phyloP scores from a whole-genome alignment of 1,140 invertebrate species.

The Platyura marginata region DNA sequence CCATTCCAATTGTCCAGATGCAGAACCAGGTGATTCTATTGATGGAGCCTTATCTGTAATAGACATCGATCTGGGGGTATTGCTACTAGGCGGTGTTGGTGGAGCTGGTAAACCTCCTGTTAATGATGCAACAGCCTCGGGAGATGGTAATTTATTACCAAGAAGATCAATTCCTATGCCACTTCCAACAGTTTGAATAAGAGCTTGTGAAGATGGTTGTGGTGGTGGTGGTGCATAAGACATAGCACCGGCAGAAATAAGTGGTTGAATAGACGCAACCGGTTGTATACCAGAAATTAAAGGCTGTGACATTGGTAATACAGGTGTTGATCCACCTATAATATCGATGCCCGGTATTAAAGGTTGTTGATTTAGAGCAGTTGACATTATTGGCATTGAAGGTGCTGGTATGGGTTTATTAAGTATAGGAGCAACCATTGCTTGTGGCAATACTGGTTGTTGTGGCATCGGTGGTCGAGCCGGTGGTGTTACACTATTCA shows the following conservation, averaged over 20 bases:
- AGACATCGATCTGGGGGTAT: conserved; percentile 24
- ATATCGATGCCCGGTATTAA: conserved; percentile 5
- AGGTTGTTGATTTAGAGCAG: conserved; percentile 8
- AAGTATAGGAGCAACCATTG: conserved; percentile 4
- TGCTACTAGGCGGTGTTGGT: conserved; percentile 21
- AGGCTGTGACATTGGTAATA: conserved; percentile 5
- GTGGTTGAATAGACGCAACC: conserved; percentile 12
- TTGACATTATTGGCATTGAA: conserved; percentile 6
- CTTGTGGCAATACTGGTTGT: conserved; percentile 2
- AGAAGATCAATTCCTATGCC: conserved; percentile 1
- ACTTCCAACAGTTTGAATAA: not conserved
- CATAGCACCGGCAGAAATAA: conserved; percentile 11
- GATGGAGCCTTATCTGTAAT: conserved; percentile 22
- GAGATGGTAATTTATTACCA: conserved; percentile 5
- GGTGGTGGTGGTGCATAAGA: conserved; percentile 12
- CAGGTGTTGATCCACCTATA: conserved; percentile 3
- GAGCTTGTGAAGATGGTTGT: not conserved
- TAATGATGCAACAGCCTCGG: conserved; percentile 6
- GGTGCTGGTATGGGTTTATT: conserved; percentile 8
- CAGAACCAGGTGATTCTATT: conserved; percentile 25
- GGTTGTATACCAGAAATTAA: conserved; percentile 5
- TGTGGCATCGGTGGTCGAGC: conserved; percentile 9
- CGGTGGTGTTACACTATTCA: conserved; percentile 8
- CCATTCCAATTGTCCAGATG: conserved; percentile 45
- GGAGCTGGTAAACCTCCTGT: conserved; percentile 11